phyloP scores from a whole-genome alignment of 2,888 invertebrate genomes.

The Anthophora plumipes region DNA sequence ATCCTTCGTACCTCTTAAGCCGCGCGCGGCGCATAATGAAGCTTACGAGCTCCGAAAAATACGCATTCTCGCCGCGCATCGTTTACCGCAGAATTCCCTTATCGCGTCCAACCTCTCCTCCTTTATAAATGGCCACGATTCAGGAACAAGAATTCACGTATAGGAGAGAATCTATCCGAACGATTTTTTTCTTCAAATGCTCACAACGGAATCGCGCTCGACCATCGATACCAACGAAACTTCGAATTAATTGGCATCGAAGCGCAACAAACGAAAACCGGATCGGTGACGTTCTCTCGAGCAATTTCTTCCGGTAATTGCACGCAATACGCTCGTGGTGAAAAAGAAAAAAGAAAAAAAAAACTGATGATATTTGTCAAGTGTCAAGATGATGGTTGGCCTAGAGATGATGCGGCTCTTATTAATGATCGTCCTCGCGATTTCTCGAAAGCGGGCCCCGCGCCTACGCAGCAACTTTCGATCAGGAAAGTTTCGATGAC shows the following conservation, averaged over 20 bases:
- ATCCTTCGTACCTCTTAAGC: constrained; percentile 32
- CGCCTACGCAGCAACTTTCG: constrained; percentile 64
- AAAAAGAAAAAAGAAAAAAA: no score
- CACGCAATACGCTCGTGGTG: constrained; percentile 24
- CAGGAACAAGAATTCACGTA: constrained; percentile 60
- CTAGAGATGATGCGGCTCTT: constrained; percentile 63
- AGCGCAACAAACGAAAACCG: constrained; percentile 16
- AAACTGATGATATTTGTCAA: constrained; percentile 63
- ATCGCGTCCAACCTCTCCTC: constrained; percentile 53
- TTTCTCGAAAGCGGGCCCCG: constrained; percentile 60
- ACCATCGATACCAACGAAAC: constrained; percentile 4
- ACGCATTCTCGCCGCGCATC: constrained; percentile 61
- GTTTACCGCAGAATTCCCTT: constrained; percentile 61
- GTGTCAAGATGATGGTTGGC: constrained; percentile 50
- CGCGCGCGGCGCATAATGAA: constrained; percentile 51
- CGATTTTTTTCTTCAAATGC: constrained; percentile 38
- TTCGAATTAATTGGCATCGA: constrained; percentile 22
- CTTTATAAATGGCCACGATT: constrained; percentile 68
- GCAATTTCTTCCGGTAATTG: constrained; percentile 41
- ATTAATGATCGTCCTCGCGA: constrained; percentile 68
- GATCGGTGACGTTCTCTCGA: constrained; percentile 1
- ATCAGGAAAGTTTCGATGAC: constrained; percentile 68
- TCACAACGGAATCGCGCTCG: not conserved
- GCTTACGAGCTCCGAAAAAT: constrained; percentile 51
- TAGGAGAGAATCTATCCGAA: constrained; percentile 24